phyloP scores from a whole-genome alignment of 2,888 invertebrate genomes.

The Torymus tubicola region DNA sequence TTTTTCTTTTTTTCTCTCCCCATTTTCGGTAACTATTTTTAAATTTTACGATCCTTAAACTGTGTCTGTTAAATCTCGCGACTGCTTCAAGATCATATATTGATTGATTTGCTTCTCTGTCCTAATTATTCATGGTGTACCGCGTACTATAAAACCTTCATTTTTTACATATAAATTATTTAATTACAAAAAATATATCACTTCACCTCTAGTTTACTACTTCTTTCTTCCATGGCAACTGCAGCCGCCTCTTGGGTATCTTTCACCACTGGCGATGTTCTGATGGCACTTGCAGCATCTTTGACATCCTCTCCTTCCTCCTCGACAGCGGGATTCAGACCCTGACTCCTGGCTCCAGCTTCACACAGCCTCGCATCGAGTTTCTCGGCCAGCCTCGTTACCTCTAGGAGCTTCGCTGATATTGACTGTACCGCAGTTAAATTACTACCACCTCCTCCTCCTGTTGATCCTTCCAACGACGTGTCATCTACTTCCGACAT shows the following conservation, averaged over 20 bases:
- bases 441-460: slow-evolving; percentile 72
- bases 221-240: background rate
- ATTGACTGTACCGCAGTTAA: slow-evolving; percentile 83
- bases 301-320: slow-evolving; percentile 4
- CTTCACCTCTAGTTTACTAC: slow-evolving; percentile 1
- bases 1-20: too few species aligned
- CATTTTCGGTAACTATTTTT: too few species aligned
- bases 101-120: too few species aligned
- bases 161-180: too few species aligned
- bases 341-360: slow-evolving; percentile 71
- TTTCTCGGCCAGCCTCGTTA: slow-evolving; percentile 83
- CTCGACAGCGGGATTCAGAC: slow-evolving; percentile 54
- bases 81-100: too few species aligned
- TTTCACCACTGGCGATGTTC: background rate
- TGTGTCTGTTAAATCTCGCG: too few species aligned
- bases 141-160: too few species aligned
- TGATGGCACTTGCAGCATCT: background rate
- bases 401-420: slow-evolving; percentile 81
- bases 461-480: too few species aligned
- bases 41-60: too few species aligned
- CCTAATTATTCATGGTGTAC: too few species aligned
- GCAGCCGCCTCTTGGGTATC: slow-evolving; percentile 8
- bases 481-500: slow-evolving; percentile 66
- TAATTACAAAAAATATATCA: background rate
- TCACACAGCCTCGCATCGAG: slow-evolving; percentile 78